Evolutionary conservation across 2,888 invertebrate genomes (phyloP).

Genomic region (Pilophorus perplexus): DNA sequence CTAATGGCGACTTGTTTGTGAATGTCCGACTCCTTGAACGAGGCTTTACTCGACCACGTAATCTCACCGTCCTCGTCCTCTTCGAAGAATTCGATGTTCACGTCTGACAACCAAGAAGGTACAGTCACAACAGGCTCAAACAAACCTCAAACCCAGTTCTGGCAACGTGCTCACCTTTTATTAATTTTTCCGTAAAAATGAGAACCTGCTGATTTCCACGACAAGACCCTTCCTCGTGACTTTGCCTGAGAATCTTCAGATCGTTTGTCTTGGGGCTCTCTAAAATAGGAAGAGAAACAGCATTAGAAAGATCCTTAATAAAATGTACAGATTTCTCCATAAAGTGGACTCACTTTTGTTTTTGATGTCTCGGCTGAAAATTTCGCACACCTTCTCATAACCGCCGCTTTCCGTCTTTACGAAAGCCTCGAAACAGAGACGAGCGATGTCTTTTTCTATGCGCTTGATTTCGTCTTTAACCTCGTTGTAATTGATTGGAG

Average conservation of each 20-base stretch:
- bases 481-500: background rate
- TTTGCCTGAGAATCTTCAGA: constrained; percentile 14
- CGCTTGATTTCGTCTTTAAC: constrained; percentile 13
- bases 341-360: constrained; percentile 15
- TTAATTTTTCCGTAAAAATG: constrained; percentile 22
- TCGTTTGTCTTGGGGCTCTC: constrained; percentile 30
- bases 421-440: constrained; percentile 17
- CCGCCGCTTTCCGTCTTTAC: constrained; percentile 1
- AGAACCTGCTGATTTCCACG: constrained; percentile 22
- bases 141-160: too few relatives aligned
- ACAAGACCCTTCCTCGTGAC: constrained; percentile 26
- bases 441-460: constrained; percentile 22
- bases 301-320: background rate
- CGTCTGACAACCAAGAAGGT: constrained; percentile 3
- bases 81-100: constrained; percentile 19
- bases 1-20: constrained; percentile 27
- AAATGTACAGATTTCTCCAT: background rate
- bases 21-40: constrained; percentile 7
- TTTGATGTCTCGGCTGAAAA: constrained; percentile 5
- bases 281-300: background rate
- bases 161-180: constrained; percentile 17
- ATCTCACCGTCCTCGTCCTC: constrained; percentile 24
- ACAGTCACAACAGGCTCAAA: too few relatives aligned
- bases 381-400: constrained; percentile 11
- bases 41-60: constrained; percentile 1